A percentile compares a stretch with the other conserved stretches of the same genome.
Evolutionary conservation across 2,888 invertebrate genomes (phyloP).

Genomic region (Blastobasis adustella): DNA sequence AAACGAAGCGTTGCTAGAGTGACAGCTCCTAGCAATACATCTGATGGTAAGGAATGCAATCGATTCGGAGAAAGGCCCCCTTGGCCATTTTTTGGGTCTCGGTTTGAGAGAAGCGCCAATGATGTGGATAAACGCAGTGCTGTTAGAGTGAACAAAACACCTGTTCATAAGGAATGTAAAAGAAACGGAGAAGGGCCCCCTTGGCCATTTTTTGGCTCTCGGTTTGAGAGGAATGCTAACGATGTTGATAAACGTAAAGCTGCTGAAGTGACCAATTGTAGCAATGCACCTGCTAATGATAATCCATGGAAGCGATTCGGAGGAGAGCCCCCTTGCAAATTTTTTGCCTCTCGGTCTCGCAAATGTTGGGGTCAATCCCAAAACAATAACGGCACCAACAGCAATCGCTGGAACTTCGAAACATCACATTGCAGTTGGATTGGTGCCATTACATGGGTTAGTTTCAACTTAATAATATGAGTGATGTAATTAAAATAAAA

Average conservation of each 20-base stretch:
- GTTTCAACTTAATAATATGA: conserved; percentile 14
- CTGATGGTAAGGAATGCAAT: conserved; percentile 32
- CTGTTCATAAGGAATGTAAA: conserved; percentile 38
- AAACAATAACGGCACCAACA: conserved; percentile 45
- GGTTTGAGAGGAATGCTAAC: too few relatives aligned
- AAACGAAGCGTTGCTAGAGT: conserved; percentile 1
- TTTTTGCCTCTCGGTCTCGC: conserved; percentile 35
- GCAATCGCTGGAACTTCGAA: conserved; percentile 57
- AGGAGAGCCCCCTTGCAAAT: conserved; percentile 28
- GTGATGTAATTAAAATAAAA: not conserved
- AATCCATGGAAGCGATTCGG: conserved; percentile 31
- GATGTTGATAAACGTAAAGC: too few relatives aligned
- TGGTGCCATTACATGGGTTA: conserved; percentile 72
- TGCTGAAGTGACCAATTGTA: too few relatives aligned
- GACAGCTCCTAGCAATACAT: conserved; percentile 11
- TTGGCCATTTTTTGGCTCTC: conserved; percentile 38
- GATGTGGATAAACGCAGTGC: too few relatives aligned
- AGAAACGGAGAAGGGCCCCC: conserved; percentile 20
- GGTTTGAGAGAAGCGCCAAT: too few relatives aligned
- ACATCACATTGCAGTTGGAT: conserved; percentile 61
- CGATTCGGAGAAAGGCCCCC: too few relatives aligned
- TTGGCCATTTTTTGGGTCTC: too few relatives aligned
- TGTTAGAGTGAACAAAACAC: conserved; percentile 14
- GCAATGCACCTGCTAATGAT: conserved; percentile 20
- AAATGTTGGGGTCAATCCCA: conserved; percentile 37